Conservation (phyloP, 2,113 vertebrate species). For the Carassius gibelio region DNA sequence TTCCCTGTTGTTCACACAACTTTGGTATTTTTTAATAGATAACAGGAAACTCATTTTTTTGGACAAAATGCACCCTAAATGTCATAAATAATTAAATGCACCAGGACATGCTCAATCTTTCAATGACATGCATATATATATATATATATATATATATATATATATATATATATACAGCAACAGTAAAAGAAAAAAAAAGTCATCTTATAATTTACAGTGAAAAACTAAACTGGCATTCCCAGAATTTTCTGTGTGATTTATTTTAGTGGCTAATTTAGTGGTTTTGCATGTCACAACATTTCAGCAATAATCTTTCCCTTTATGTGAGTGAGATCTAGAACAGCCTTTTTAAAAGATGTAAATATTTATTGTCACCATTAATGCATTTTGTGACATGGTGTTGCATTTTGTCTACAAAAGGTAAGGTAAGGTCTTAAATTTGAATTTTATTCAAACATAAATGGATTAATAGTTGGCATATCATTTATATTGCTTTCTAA, state of each 20-base stretch:
- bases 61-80: neutral
- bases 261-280: too few relatives aligned
- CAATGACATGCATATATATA: neutral
- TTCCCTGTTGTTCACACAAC: neutral
- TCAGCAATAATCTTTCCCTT: neutral
- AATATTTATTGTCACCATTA: neutral
- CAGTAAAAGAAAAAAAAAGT: too few relatives aligned
- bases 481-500: neutral
- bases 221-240: too few relatives aligned
- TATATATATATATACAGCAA: too few relatives aligned
- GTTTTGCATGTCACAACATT: too few relatives aligned
- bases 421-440: neutral
- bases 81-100: neutral
- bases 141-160: too few relatives aligned
- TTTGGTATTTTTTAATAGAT: too few relatives aligned
- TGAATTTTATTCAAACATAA: neutral
- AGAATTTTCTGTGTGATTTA: too few relatives aligned
- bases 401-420: neutral
- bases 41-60: too few relatives aligned
- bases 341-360: neutral
- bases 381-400: neutral
- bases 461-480: neutral
- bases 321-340: neutral
- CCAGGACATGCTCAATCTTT: neutral
- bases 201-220: too few relatives aligned